Evolutionary conservation across 2,797 vertebrate genomes (phyloP).

Genomic region (Melanotaenia trifasciata): DNA sequence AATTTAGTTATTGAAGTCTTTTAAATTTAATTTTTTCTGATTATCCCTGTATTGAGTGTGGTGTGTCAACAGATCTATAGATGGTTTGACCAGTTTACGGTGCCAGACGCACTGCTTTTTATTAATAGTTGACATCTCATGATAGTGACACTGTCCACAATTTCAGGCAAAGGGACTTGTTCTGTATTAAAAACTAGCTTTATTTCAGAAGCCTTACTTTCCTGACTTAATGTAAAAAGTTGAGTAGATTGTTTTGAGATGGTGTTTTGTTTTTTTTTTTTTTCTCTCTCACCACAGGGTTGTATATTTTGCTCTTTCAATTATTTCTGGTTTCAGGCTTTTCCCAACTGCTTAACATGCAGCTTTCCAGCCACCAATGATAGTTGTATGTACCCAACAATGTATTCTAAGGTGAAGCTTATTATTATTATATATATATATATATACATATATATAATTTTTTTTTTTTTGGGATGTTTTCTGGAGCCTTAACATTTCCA

Average conservation of each 20-base stretch:
- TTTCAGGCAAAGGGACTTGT: slow-evolving; percentile 58
- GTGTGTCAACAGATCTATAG: slow-evolving; percentile 46
- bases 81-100: slow-evolving; percentile 61
- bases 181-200: slow-evolving; percentile 47
- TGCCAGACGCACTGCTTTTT: slow-evolving; percentile 46
- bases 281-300: slow-evolving; percentile 30
- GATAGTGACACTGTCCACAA: slow-evolving; percentile 52
- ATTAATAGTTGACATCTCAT: slow-evolving; percentile 42
- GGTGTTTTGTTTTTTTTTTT: slow-evolving; percentile 28
- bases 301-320: slow-evolving; percentile 47
- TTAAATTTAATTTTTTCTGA: slow-evolving; percentile 20
- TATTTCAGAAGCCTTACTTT: slow-evolving; percentile 31
- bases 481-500: slow-evolving; percentile 52
- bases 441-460: too few species aligned
- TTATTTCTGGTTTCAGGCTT: slow-evolving; percentile 46
- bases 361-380: slow-evolving; percentile 69
- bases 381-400: slow-evolving; percentile 38
- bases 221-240: slow-evolving; percentile 68
- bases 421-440: slow-evolving; percentile 2
- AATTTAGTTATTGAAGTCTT: slow-evolving; percentile 48
- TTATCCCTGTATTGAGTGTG: slow-evolving; percentile 55
- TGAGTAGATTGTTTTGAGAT: slow-evolving; percentile 55
- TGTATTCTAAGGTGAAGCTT: slow-evolving; percentile 28
- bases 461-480: slow-evolving; percentile 25
- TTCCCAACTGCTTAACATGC: slow-evolving; percentile 41